phyloP scores from a whole-genome alignment of 2,113 vertebrate species.

The Leucoraja erinaceus region DNA sequence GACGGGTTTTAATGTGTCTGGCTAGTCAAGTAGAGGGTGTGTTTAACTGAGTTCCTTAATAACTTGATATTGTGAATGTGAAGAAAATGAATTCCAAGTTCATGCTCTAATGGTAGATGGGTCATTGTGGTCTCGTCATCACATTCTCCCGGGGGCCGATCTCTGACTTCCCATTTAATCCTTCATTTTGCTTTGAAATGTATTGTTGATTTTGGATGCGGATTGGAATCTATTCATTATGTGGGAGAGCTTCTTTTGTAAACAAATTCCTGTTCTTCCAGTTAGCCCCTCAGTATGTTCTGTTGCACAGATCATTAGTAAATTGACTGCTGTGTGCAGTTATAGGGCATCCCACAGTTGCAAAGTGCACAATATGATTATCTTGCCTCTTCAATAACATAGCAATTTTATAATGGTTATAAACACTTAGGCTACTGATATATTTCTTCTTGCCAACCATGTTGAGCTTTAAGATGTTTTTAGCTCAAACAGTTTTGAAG shows the following conservation, averaged over 20 bases:
- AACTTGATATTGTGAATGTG: background rate
- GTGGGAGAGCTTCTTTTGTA: background rate
- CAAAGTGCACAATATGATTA: background rate
- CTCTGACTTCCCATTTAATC: background rate
- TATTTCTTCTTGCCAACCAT: background rate
- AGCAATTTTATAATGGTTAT: background rate
- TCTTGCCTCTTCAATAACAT: background rate
- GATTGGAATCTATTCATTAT: background rate
- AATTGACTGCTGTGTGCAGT: background rate
- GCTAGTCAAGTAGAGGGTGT: background rate
- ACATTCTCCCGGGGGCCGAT: background rate
- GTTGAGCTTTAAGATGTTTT: background rate
- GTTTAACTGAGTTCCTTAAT: background rate
- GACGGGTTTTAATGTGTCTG: background rate
- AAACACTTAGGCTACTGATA: background rate
- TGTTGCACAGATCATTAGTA: conserved; percentile 5
- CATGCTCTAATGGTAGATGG: background rate
- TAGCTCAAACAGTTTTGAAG: background rate
- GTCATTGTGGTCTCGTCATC: background rate
- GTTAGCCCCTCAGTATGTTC: background rate
- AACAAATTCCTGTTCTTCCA: background rate
- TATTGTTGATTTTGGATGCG: background rate
- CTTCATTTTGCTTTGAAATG: background rate
- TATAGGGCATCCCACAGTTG: background rate
- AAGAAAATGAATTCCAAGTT: background rate